phyloP scores from a whole-genome alignment of 1,140 invertebrate genomes.

The Saccostrea echinata region DNA sequence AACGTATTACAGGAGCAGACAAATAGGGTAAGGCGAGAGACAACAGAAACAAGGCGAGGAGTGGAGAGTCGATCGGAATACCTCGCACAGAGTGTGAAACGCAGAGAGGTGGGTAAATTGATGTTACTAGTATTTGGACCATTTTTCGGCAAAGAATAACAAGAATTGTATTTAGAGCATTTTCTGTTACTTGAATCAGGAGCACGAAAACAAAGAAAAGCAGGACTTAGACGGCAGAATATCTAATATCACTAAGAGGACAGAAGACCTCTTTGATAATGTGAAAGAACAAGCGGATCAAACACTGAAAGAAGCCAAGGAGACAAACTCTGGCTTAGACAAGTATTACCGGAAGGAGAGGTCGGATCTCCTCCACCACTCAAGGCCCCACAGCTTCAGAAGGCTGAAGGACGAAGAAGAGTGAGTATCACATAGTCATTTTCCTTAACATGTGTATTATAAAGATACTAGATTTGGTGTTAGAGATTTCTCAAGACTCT shows the following conservation, averaged over 20 bases:
- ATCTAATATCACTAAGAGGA: slow-evolving; percentile 36
- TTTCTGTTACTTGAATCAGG: slow-evolving; percentile 16
- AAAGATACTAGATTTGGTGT: too few relatives aligned
- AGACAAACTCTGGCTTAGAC: slow-evolving; percentile 41
- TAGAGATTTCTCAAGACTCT: too few relatives aligned
- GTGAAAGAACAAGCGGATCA: slow-evolving; percentile 39
- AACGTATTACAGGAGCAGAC: slow-evolving; percentile 22
- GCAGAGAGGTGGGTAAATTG: not conserved
- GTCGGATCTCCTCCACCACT: slow-evolving; percentile 26
- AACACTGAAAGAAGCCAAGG: slow-evolving; percentile 33
- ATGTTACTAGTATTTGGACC: not conserved
- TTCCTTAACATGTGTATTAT: too few relatives aligned
- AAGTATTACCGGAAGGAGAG: slow-evolving; percentile 42
- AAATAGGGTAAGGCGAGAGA: not conserved
- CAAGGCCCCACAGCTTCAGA: not conserved
- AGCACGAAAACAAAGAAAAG: slow-evolving; percentile 38
- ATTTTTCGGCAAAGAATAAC: too few relatives aligned
- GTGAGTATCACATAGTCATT: not conserved
- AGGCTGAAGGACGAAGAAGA: slow-evolving; percentile 29
- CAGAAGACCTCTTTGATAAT: slow-evolving; percentile 40
- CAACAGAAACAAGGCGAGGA: not conserved
- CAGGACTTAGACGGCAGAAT: slow-evolving; percentile 47
- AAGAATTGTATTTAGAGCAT: too few relatives aligned
- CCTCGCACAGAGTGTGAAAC: not conserved
- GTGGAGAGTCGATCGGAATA: not conserved